phyloP scores from a whole-genome alignment of 2,797 vertebrate species.

The Somateria mollissima region DNA sequence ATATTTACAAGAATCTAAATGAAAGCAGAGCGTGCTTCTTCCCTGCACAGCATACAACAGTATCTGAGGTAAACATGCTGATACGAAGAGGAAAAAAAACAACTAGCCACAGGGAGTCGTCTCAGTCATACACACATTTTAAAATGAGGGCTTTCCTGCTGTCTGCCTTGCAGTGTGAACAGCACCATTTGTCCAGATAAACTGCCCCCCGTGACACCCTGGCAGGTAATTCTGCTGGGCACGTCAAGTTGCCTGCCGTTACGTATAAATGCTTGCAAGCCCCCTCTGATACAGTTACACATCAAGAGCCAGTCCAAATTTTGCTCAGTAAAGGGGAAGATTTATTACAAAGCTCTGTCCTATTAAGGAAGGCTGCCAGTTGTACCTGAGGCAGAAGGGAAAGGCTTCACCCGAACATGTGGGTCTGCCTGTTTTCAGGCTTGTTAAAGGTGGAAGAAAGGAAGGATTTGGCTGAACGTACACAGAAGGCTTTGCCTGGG shows the following conservation, averaged over 20 bases:
- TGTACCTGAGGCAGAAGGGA: rapidly evolving
- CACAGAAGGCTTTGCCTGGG: background rate
- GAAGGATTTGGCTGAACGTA: background rate
- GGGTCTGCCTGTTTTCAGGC: background rate
- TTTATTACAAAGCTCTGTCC: background rate
- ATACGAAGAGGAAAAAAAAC: background rate
- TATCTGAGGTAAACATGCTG: background rate
- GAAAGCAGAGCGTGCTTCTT: background rate
- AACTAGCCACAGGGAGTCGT: background rate
- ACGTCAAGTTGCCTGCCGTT: rapidly evolving
- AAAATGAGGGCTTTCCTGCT: background rate
- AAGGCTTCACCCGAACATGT: background rate
- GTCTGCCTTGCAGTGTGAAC: background rate
- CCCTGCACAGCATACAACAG: background rate
- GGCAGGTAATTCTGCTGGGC: background rate
- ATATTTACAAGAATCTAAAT: background rate
- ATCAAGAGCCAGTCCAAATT: background rate
- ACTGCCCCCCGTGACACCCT: background rate
- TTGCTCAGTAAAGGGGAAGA: background rate
- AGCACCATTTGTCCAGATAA: background rate
- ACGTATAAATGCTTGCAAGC: background rate
- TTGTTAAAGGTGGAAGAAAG: background rate
- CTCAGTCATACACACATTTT: rapidly evolving
- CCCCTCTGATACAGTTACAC: background rate
- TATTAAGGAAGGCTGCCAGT: background rate